Evolutionary conservation across 23 tunicate species (phyloP).

Genomic region (Oikopleura dioica): DNA sequence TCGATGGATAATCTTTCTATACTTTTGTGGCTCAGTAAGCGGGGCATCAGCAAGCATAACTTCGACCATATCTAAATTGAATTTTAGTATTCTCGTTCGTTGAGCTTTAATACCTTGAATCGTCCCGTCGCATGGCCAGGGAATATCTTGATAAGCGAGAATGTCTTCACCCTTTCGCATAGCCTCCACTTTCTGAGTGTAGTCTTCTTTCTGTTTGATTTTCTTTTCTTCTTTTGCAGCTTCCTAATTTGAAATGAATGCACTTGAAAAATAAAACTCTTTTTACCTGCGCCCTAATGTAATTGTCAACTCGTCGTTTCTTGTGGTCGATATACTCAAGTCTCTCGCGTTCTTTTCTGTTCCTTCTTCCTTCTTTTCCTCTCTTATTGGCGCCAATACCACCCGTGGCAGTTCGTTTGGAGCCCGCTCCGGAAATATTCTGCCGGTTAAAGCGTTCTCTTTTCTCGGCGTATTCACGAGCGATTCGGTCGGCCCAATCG

Average conservation of each 20-base stretch:
- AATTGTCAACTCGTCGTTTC: not conserved
- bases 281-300: not conserved
- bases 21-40: slow-evolving; percentile 15
- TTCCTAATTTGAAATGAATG: too few species aligned
- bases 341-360: not conserved
- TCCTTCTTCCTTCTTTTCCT: not conserved
- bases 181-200: slow-evolving; percentile 20
- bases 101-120: not conserved
- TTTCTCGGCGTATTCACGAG: slow-evolving; percentile 39
- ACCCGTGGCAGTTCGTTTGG: not conserved
- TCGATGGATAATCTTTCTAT: slow-evolving; percentile 25
- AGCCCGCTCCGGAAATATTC: slow-evolving; percentile 18
- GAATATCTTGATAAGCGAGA: slow-evolving; percentile 50
- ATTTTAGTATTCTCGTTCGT: too few species aligned
- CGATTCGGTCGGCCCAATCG: slow-evolving; percentile 81
- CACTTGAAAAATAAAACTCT: too few species aligned
- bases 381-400: not conserved
- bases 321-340: not conserved
- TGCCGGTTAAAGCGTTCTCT: slow-evolving; percentile 12
- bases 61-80: slow-evolving; percentile 95
- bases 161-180: slow-evolving; percentile 11
- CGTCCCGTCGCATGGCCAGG: slow-evolving; percentile 90
- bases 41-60: slow-evolving; percentile 32
- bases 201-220: slow-evolving; percentile 17
- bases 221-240: slow-evolving; percentile 11